phyloP scores from a whole-genome alignment of 2,888 invertebrate genomes.

The Anarsia innoxiella region DNA sequence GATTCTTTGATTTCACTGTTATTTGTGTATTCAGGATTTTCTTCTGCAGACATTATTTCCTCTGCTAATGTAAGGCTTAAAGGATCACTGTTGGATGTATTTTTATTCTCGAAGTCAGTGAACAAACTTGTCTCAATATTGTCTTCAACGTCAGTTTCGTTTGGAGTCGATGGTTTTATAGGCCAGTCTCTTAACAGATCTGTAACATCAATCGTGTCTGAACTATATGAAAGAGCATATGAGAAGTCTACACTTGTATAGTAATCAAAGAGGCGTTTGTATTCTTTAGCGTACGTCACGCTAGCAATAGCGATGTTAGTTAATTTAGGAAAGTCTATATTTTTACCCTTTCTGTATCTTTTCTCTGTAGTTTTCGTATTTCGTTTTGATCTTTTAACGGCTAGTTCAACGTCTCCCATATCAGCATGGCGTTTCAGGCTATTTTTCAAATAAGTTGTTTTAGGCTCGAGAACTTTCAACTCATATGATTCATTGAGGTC shows the following conservation, averaged over 20 bases:
- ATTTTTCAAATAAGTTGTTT: conserved; percentile 38
- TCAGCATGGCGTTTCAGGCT: conserved; percentile 47
- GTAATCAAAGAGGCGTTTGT: conserved; percentile 45
- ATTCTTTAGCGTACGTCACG: conserved; percentile 45
- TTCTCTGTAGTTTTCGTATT: conserved; percentile 1
- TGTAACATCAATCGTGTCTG: conserved; percentile 46
- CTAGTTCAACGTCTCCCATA: conserved; percentile 26
- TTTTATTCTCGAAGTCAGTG: no score
- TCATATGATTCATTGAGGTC: conserved; percentile 22
- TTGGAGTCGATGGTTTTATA: conserved; percentile 12
- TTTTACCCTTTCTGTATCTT: conserved; percentile 45
- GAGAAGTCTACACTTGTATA: conserved; percentile 56
- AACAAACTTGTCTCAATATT: no score
- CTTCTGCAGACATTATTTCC: conserved; percentile 42
- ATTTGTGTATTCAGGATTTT: conserved; percentile 27
- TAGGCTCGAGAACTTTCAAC: conserved; percentile 36
- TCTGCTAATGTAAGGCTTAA: conserved; percentile 42
- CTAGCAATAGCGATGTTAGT: conserved; percentile 28
- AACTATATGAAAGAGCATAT: conserved; percentile 50
- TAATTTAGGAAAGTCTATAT: conserved; percentile 52
- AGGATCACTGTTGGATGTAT: no score
- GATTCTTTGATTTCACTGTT: conserved; percentile 39
- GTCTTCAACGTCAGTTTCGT: no score
- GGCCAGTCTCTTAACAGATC: conserved; percentile 46
- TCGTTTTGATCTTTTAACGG: conserved; percentile 7